phyloP scores from a whole-genome alignment of 2,113 vertebrate species.

The Desmodus rotundus region DNA sequence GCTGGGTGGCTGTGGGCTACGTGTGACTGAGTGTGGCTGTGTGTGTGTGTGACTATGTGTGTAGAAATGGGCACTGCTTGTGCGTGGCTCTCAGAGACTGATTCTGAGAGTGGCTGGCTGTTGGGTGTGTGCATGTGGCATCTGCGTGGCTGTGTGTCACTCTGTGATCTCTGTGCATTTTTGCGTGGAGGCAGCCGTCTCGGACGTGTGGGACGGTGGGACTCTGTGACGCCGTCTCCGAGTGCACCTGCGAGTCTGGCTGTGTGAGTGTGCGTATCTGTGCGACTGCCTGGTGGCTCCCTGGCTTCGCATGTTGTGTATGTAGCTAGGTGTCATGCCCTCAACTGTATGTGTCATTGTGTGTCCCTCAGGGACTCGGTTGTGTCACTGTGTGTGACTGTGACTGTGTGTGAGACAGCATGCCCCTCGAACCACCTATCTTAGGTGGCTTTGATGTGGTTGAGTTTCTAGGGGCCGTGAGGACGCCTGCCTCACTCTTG shows the following conservation, averaged over 20 bases:
- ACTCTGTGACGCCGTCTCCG: neutral
- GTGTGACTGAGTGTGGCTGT: neutral
- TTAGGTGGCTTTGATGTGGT: slow-evolving; percentile 73
- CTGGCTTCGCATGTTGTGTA: neutral
- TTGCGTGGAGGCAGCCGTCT: neutral
- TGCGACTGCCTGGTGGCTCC: neutral
- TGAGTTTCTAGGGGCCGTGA: slow-evolving; percentile 50
- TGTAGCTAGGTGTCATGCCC: neutral
- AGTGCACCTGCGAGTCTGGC: neutral
- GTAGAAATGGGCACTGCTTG: neutral
- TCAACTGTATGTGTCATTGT: slow-evolving; percentile 38
- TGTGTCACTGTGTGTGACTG: slow-evolving; percentile 63
- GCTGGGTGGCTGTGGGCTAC: neutral
- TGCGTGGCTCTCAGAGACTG: neutral
- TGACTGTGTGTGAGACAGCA: slow-evolving; percentile 49
- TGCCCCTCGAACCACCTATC: slow-evolving; percentile 54
- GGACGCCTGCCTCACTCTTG: slow-evolving; percentile 48
- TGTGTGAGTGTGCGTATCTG: neutral
- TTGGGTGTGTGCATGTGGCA: neutral
- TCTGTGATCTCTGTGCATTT: neutral
- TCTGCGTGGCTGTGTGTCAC: neutral
- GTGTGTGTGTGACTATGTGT: neutral
- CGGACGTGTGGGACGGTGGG: neutral
- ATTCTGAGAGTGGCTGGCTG: neutral
- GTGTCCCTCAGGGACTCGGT: slow-evolving; percentile 48